phyloP scores from a whole-genome alignment of 2,888 invertebrate genomes.

The Danaus chrysippus region DNA sequence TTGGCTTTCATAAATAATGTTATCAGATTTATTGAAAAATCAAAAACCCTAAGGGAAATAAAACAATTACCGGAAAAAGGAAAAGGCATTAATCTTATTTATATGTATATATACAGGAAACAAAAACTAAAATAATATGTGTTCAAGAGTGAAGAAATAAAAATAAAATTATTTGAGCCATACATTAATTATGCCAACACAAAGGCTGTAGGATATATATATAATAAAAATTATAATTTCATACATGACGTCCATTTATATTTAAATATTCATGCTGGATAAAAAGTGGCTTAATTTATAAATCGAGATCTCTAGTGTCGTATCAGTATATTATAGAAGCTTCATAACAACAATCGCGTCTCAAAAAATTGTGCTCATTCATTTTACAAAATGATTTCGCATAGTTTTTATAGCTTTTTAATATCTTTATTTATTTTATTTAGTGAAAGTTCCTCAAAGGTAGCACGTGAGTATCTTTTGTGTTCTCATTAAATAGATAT shows the following conservation, averaged over 20 bases:
- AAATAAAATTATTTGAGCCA: too few relatives aligned
- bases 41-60: too few relatives aligned
- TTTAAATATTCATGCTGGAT: slow-evolving; percentile 13
- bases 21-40: too few relatives aligned
- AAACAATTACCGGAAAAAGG: too few relatives aligned
- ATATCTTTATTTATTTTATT: slow-evolving; percentile 28
- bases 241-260: slow-evolving; percentile 9
- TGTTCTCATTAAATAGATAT: slow-evolving; percentile 1
- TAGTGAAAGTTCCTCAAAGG: slow-evolving; percentile 28
- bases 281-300: slow-evolving; percentile 21
- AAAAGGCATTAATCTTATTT: too few relatives aligned
- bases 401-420: slow-evolving; percentile 16
- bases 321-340: slow-evolving; percentile 15
- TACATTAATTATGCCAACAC: not conserved
- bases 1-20: too few relatives aligned
- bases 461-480: slow-evolving; percentile 35
- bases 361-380: not conserved
- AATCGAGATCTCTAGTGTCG: slow-evolving; percentile 8
- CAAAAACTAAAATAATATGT: too few relatives aligned
- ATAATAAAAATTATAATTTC: slow-evolving; percentile 8
- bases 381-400: slow-evolving; percentile 19
- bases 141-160: too few relatives aligned
- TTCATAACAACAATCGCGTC: slow-evolving; percentile 16
- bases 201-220: slow-evolving; percentile 1
- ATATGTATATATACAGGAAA: too few relatives aligned